Evolutionary conservation across 2,113 vertebrate species (phyloP).

Genomic region (Donacobius atricapilla): DNA sequence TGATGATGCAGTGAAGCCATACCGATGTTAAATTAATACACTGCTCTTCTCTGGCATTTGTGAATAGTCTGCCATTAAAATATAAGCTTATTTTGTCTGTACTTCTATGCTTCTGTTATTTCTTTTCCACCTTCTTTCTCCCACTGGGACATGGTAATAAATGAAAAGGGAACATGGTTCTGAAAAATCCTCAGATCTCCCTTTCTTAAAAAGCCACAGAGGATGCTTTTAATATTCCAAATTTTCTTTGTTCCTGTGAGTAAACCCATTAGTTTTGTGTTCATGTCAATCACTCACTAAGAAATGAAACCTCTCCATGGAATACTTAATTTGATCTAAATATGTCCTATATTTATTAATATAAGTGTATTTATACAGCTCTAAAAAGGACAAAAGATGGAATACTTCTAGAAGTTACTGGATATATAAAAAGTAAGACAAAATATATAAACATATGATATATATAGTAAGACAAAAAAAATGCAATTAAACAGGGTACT

Average conservation of each 20-base stretch:
- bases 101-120: not conserved
- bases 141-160: not conserved
- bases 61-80: not conserved
- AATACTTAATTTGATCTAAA: not conserved
- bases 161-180: not conserved
- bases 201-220: not conserved
- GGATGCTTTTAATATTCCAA: not conserved
- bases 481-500: not conserved
- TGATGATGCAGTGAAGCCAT: not conserved
- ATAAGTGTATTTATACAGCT: not conserved
- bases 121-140: not conserved
- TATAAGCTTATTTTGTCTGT: not conserved
- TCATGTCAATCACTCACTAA: not conserved
- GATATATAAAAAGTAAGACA: not conserved
- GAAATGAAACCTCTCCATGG: not conserved
- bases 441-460: not conserved
- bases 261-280: not conserved
- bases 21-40: not conserved
- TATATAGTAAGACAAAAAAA: not conserved
- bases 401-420: not conserved
- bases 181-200: not conserved
- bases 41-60: not conserved
- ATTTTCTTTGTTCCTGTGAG: not conserved
- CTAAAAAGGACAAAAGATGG: not conserved
- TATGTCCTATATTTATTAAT: not conserved